These are phyloP conservation scores for Luehdorfia chinensis DNA, from an alignment of 1,140 invertebrate species.

Conservation along the genomic window DNA sequence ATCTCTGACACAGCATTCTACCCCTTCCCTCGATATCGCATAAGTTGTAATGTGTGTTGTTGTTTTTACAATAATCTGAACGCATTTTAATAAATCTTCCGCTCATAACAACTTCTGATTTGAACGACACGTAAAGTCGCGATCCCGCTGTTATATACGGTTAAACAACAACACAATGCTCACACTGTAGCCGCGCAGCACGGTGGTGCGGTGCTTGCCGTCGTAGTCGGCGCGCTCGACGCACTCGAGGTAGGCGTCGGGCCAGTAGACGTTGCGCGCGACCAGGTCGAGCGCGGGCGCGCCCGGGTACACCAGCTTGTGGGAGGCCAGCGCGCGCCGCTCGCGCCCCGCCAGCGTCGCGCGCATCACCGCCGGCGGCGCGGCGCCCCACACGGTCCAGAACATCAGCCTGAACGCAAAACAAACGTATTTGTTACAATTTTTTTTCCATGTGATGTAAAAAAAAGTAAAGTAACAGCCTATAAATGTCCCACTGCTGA, in stretches of 20 bases:
- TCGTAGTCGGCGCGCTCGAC: constrained; percentile 85
- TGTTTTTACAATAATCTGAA: too few species aligned
- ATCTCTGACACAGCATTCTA: too few species aligned
- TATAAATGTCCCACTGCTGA: too few species aligned
- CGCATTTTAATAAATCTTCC: too few species aligned
- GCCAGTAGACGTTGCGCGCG: constrained; percentile 87
- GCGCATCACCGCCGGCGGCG: constrained; percentile 80
- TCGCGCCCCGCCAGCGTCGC: constrained; percentile 80
- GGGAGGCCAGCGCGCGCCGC: constrained; percentile 47
- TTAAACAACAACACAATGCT: constrained; percentile 22
- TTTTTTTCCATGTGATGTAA: too few species aligned
- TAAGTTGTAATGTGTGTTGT: too few species aligned
- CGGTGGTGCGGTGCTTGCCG: constrained; percentile 80
- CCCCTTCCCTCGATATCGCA: too few species aligned
- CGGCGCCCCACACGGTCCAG: constrained; percentile 85
- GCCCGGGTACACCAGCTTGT: constrained; percentile 83
- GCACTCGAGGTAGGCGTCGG: constrained; percentile 86
- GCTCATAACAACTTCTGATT: too few species aligned
- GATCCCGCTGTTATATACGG: too few species aligned
- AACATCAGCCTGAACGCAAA: constrained; percentile 85
- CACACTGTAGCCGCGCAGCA: constrained; percentile 79
- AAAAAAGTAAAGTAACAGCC: too few species aligned
- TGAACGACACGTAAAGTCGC: too few species aligned
- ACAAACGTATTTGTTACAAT: too few species aligned
- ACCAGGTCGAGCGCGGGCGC: constrained; percentile 85